Percentiles rank a stretch among this genome's conserved stretches.
These are phyloP conservation scores for Drosophila sproati DNA, from an alignment of 1,140 invertebrate genomes.

Conservation along the genomic window DNA sequence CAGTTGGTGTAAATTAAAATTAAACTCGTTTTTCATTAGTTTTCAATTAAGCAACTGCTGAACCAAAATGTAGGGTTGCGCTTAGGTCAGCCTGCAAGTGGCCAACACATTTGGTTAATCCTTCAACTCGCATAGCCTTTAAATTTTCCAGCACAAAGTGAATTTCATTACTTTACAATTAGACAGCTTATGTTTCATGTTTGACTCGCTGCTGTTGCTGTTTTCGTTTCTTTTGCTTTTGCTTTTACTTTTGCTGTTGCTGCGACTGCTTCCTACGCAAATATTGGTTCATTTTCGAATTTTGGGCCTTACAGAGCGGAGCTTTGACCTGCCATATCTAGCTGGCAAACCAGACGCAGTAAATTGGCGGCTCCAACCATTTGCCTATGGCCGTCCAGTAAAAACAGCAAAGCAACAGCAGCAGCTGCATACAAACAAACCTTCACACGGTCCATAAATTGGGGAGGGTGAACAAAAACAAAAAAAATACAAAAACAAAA, in stretches of 20 bases:
- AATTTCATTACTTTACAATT: conserved; percentile 53
- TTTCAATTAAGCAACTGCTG: conserved; percentile 13
- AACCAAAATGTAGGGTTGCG: conserved; percentile 7
- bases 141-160: conserved; percentile 12
- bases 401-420: not conserved
- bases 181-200: conserved; percentile 19
- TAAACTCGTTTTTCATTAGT: conserved; percentile 3
- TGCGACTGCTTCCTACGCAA: conserved; percentile 36
- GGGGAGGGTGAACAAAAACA: conserved; percentile 8
- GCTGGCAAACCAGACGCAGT: conserved; percentile 27
- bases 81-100: conserved; percentile 2
- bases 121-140: conserved; percentile 1
- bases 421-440: conserved; percentile 45
- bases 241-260: conserved; percentile 12
- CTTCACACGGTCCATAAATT: conserved; percentile 2
- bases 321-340: conserved; percentile 28
- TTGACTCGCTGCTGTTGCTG: conserved; percentile 7
- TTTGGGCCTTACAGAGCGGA: conserved; percentile 2
- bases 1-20: not conserved
- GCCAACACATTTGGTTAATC: conserved; percentile 16
- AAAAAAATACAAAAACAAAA: conserved; percentile 24
- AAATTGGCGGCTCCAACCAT: conserved; percentile 28
- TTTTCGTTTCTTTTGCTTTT: conserved; percentile 35
- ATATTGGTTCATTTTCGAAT: conserved; percentile 56
- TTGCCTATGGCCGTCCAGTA: conserved; percentile 1